Evolutionary conservation across 2,113 vertebrate genomes (phyloP).

Genomic region (Lamprotornis superbus): DNA sequence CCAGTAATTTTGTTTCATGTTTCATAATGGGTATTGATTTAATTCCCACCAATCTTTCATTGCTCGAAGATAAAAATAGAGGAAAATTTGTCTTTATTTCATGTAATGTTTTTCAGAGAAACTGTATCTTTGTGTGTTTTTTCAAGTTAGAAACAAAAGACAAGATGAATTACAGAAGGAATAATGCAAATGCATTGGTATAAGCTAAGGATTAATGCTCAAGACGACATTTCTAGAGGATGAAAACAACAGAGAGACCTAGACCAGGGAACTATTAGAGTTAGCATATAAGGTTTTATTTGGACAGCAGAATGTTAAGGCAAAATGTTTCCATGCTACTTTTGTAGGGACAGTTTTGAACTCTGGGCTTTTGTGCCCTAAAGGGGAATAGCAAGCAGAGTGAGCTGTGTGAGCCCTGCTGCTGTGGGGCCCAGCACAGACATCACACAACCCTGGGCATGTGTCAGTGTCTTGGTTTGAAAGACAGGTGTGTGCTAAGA

Average conservation of each 20-base stretch:
- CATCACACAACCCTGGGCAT: no score
- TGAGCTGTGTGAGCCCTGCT: no score
- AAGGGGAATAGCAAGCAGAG: neutral
- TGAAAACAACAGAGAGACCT: neutral
- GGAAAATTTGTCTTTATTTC: neutral
- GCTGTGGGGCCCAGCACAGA: no score
- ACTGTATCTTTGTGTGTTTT: neutral
- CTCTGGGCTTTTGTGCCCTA: neutral
- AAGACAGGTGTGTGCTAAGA: no score
- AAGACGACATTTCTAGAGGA: neutral
- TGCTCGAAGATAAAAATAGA: neutral
- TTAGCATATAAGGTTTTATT: neutral
- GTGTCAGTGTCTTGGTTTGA: no score
- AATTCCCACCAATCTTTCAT: neutral
- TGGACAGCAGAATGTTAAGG: neutral
- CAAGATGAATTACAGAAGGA: neutral
- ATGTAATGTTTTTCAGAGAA: neutral
- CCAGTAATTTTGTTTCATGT: constrained; percentile 1
- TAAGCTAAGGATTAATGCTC: neutral
- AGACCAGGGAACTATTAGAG: neutral
- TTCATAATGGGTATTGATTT: constrained; percentile 4
- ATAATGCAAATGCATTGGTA: neutral
- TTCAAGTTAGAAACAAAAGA: neutral
- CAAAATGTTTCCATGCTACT: neutral
- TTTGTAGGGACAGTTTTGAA: neutral